These are phyloP conservation scores for Dasyornis broadbenti DNA, from an alignment of 2,113 vertebrate species.

Conservation along the genomic window DNA sequence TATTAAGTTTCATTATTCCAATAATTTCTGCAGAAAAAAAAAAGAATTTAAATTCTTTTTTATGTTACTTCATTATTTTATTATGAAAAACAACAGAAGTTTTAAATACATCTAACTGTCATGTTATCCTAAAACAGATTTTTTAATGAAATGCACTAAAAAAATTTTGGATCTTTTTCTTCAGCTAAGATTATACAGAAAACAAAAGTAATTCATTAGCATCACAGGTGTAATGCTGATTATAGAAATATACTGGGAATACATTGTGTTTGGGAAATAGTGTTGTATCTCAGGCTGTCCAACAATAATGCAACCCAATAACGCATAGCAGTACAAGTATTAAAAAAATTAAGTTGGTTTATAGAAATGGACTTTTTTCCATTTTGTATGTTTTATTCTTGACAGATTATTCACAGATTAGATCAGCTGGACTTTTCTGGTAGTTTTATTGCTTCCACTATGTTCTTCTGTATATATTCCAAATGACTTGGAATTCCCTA, in stretches of 20 bases:
- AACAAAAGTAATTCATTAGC: rapidly evolving
- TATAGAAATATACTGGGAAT: not conserved
- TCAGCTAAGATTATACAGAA: not conserved
- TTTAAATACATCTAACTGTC: not conserved
- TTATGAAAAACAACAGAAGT: not conserved
- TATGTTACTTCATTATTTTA: not conserved
- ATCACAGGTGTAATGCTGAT: not conserved
- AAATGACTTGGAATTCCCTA: not conserved
- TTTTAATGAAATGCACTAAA: not conserved
- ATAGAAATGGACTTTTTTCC: not conserved
- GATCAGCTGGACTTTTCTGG: not conserved
- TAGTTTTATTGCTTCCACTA: not conserved
- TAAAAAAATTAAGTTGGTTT: not conserved
- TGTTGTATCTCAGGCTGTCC: not conserved
- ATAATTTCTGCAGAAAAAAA: not conserved
- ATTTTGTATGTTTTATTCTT: not conserved
- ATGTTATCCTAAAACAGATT: not conserved
- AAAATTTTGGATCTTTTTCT: not conserved
- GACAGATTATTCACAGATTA: not conserved
- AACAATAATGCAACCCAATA: not conserved
- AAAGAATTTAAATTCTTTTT: not conserved
- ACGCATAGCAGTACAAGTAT: rapidly evolving
- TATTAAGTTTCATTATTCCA: not conserved
- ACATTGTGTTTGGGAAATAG: rapidly evolving
- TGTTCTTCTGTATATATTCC: not conserved